Evolutionary conservation across 2,888 invertebrate genomes (phyloP), one percentile per base, ranked within the genome.

Genomic region (Cremastobaeus sp.): DNA sequence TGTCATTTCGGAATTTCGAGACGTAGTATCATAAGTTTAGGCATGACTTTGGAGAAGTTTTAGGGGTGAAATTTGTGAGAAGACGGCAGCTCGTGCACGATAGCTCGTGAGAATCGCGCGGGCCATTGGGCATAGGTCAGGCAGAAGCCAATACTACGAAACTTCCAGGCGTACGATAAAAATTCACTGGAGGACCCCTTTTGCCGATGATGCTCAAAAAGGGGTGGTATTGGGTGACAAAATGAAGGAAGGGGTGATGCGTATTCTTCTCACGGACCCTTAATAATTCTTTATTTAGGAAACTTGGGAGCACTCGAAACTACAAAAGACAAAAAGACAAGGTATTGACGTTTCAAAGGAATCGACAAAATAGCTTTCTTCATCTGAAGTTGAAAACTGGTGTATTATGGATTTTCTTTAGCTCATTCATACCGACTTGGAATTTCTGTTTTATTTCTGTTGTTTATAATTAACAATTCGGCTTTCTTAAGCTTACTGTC

Each of bases 91-190:
- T 74, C 45, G 78, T 81, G 81, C 79, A 79, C 79, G 81, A 81
- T 80, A 83, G 81, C 76, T 79, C 77, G 70, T 76, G 82, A 80
- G 80, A 84, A 84, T 83, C 79, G 80, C 78, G 82, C 82, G 85
- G 81, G 77, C 82, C 85, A 86, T 86, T 86, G 85, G 84, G 85
- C 85, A 84, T 86, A 85, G 85, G 86, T 85, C 86, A 84, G 84
- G 86, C 85, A 84, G 84, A 86, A 85, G 85, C 83, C 82, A 83
- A 86, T 85, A 81, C 81, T 74, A 77, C 81, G 79, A 82, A 84
- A 85, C 81, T 85, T 83, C 76, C 79, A 81, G 80, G 83, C 82
- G 83, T 83, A 83, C 81, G 84, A 85, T 84, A 84, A 86, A 86
- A 85, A 86, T 85, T 85, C 85, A 86, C 84, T 85, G 81, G 75